phyloP scores from a whole-genome alignment of 2,888 invertebrate species.

The Conus canariensis region DNA sequence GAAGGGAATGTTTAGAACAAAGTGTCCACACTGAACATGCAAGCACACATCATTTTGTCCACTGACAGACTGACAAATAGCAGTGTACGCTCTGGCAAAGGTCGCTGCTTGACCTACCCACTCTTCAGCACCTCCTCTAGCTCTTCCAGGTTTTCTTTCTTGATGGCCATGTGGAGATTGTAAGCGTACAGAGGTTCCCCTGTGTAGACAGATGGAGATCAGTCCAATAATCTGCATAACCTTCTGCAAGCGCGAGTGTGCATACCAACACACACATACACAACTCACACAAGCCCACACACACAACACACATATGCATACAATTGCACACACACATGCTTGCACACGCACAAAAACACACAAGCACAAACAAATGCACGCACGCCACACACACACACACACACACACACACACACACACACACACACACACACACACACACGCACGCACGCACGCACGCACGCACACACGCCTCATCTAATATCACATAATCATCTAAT shows the following conservation, averaged over 20 bases:
- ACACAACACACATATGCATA: not conserved
- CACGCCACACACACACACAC: not conserved
- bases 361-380: no score
- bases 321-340: not conserved
- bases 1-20: no score
- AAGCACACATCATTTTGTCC: no score
- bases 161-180: conserved; percentile 48
- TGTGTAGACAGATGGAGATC: not conserved
- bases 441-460: not conserved
- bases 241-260: not conserved
- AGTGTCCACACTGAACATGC: no score
- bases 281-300: not conserved
- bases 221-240: not conserved
- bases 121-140: conserved; percentile 44
- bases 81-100: no score
- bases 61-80: no score
- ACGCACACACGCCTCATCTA: not conserved
- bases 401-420: not conserved
- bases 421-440: conserved; percentile 10
- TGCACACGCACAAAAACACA: not conserved
- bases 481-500: no score
- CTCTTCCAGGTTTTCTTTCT: conserved; percentile 40
- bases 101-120: conserved; percentile 38
- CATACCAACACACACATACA: not conserved
- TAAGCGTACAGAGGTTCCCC: conserved; percentile 40